These are phyloP conservation scores for Eulacestoma nigropectus DNA, from an alignment of 2,113 vertebrate genomes.

Conservation along the genomic window DNA sequence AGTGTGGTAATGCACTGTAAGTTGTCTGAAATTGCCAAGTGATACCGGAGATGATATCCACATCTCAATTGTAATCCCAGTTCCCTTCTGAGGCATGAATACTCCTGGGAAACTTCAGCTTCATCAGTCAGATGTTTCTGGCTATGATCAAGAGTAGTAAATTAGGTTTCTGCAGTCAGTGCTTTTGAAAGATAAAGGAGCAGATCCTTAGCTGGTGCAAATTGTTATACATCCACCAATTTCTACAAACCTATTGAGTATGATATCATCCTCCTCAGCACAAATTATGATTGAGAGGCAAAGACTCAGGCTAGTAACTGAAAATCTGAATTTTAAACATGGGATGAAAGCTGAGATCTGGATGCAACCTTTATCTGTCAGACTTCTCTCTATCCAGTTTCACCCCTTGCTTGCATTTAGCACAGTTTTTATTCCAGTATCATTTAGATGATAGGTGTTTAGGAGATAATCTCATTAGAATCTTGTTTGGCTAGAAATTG, in stretches of 20 bases:
- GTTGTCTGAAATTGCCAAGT: conserved; percentile 24
- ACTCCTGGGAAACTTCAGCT: neutral
- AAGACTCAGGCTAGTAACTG: neutral
- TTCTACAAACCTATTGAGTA: neutral
- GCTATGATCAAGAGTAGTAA: neutral
- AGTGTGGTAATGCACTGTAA: conserved; percentile 44
- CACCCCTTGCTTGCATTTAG: neutral
- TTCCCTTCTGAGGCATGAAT: neutral
- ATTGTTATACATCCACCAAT: neutral
- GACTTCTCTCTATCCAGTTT: neutral
- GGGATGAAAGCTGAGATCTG: neutral
- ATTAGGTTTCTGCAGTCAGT: neutral
- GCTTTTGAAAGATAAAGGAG: neutral
- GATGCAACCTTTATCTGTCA: neutral
- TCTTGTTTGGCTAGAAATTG: neutral
- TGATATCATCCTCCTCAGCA: neutral
- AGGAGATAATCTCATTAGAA: neutral
- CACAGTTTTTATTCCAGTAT: neutral
- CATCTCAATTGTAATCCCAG: neutral
- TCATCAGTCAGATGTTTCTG: neutral
- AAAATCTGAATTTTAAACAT: neutral
- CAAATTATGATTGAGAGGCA: neutral
- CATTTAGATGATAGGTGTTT: neutral
- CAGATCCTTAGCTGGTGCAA: neutral
- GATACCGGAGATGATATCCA: neutral